Base-by-base conservation (phyloP, 2,888 invertebrate genomes). In the Andrena flavipes region DNA sequence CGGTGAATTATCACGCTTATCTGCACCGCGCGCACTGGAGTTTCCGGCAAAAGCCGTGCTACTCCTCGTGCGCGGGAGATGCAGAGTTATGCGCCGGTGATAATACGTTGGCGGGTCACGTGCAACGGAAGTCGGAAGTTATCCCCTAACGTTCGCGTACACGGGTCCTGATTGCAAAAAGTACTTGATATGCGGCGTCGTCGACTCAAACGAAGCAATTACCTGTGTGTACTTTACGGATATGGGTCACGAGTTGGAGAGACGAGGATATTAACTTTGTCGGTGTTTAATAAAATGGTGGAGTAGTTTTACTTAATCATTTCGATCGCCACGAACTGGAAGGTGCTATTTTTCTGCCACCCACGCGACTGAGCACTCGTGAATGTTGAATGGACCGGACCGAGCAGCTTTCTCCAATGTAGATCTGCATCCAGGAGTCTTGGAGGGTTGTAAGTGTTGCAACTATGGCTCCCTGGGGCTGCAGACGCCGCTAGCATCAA, bases 1-100 rank as follows among this genome's bases (percentile, higher is more conserved):
- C 76, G 78, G 71, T 84, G 78, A 87, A 87, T 84, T 87, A 80
- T 87, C 80, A 69, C 78, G 72, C 71, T 86, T 84, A 84, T 86
- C 73, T 69, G 74, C 74, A 59, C 33, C 42, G 74, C 48, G 71
- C 63, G 67, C 49, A 64, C 60, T 73, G 80, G 80, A 87, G 81
- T 85, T 83, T 62, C 75, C 65, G 72, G 68, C 62, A 76, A 83
- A 85, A 87, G 75, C 77, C 59, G 48, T 51, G 29, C 69, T 51
- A 29, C 67, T 67, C 67, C 49, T 51, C 51, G 42, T 49, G 13
- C 23, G 62, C 70, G 2, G 48, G 59, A 74, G 80, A 84, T 77
- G 67, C 73, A 69, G 75, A 87, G 76, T 84, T 86, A 81, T 79
- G 70, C 54, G 62, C 74, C 77, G 71, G 76, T 48, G 84, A 84